phyloP scores from a whole-genome alignment of 2,888 invertebrate genomes.

The Noctua janthina region DNA sequence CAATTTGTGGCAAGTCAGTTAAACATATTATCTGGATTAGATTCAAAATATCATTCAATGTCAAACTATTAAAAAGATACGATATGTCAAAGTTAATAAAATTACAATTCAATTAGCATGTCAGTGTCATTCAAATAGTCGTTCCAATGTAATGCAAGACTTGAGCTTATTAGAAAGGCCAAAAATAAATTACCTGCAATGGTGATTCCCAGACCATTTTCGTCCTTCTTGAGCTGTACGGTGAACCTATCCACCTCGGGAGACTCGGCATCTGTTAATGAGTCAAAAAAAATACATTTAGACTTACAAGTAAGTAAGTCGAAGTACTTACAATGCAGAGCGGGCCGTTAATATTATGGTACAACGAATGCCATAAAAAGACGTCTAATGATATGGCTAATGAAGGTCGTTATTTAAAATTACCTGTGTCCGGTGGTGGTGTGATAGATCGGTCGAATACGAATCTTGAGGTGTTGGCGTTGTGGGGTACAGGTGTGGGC shows the following conservation, averaged over 20 bases:
- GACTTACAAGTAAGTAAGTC: too few species aligned
- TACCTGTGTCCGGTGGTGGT: constrained; percentile 84
- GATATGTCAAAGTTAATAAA: too few species aligned
- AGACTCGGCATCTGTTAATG: constrained; percentile 91
- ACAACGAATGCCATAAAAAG: too few species aligned
- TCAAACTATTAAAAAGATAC: too few species aligned
- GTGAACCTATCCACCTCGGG: constrained; percentile 98
- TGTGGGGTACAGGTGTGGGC: constrained; percentile 76
- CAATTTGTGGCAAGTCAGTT: too few species aligned
- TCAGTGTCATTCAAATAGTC: too few species aligned
- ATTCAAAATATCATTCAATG: too few species aligned
- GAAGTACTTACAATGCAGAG: too few species aligned
- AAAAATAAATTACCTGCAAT: constrained; percentile 92
- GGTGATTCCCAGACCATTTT: constrained; percentile 98
- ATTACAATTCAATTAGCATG: too few species aligned
- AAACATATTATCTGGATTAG: too few species aligned
- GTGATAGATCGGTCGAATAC: constrained; percentile 84
- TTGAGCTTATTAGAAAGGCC: not conserved
- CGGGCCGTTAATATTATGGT: too few species aligned
- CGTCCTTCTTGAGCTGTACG: constrained; percentile 97
- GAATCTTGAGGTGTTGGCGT: constrained; percentile 78
- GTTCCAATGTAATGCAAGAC: too few species aligned
- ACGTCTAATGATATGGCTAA: not conserved
- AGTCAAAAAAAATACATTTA: not conserved
- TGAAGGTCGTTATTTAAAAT: not conserved